Percentiles rank a stretch among this genome's conserved stretches.
These are phyloP conservation scores for Pseudopipra pipra DNA, from an alignment of 2,113 vertebrate species.

Conservation along the genomic window DNA sequence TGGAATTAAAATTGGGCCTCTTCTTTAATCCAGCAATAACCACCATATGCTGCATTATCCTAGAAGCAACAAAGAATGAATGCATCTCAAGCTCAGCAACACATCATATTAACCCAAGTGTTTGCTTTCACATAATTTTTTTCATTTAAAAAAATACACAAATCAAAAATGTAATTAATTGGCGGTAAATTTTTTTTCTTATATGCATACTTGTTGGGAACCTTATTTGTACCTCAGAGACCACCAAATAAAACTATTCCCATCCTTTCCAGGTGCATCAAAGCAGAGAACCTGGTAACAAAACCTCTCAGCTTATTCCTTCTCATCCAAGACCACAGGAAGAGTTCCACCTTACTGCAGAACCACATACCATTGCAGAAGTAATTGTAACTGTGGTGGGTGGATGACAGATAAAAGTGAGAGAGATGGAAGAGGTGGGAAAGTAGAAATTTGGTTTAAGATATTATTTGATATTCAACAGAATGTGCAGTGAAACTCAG, in stretches of 20 bases:
- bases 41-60: constrained; percentile 13
- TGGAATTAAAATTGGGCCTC: constrained; percentile 22
- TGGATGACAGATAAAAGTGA: background rate
- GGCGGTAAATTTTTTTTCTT: background rate
- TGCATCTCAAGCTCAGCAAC: background rate
- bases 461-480: background rate
- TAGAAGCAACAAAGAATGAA: background rate
- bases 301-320: background rate
- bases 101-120: background rate
- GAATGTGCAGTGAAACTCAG: background rate
- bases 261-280: background rate
- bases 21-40: constrained; percentile 38
- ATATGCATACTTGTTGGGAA: background rate
- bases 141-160: background rate
- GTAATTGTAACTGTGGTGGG: background rate
- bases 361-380: background rate
- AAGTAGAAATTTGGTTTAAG: background rate
- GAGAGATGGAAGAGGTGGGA: background rate
- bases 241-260: background rate
- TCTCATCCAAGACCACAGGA: background rate
- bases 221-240: background rate
- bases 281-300: background rate
- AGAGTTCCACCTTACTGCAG: background rate
- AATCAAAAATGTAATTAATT: background rate
- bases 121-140: background rate